Base-by-base conservation (phyloP, 2,797 vertebrate genomes). In the Avahi laniger region DNA sequence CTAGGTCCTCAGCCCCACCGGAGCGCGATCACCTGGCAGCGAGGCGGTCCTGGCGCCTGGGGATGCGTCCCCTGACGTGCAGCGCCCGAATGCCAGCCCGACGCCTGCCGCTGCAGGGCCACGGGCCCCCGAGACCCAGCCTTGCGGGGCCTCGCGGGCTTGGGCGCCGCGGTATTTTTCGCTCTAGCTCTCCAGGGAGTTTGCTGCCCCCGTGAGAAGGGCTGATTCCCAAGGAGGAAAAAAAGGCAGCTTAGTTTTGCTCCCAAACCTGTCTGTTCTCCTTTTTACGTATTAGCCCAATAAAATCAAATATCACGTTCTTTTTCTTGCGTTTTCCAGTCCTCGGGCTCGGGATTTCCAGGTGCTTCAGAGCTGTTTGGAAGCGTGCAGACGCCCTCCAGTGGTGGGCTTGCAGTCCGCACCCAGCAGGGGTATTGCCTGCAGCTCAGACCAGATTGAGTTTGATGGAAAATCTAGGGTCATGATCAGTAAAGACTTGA, bases 311-410 rank as follows among this genome's bases (percentile, higher is more conserved):
- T 48, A 46, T 30, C 79, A 41, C 38, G 20, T 50, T 79, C 82
- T 88, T 54, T 24, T 65, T 75, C 75, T 57, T 69, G 80, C 14
- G 46, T 85, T 54, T 50, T 96, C 57, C 75, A 38, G 48, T 72
- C 43, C n/a, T 90, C 14, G 28, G 38, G 38, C 63, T 92, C 14
- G 2, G 54, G 50, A 83, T 96, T 97, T 95, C 67, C 90, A 54
- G 75, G 69, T n/a, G 24, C 89, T 78, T 91, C 18, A 8, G 83
- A 97, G 92, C 93, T 65, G 88, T 98, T 98, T 96, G 97, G 98
- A 99, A 99, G 99, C 98, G 98, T 98, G 98, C 98, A 97, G 98
- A 99, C 99, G 98, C 99, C 99, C 98, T 99, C 98, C 98, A 98
- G 99, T 99, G 99, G 99, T 97, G 33, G 96, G 70, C 92, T 70